Conservation (phyloP, 2,888 invertebrate species). For the Hymenopus coronatus region DNA sequence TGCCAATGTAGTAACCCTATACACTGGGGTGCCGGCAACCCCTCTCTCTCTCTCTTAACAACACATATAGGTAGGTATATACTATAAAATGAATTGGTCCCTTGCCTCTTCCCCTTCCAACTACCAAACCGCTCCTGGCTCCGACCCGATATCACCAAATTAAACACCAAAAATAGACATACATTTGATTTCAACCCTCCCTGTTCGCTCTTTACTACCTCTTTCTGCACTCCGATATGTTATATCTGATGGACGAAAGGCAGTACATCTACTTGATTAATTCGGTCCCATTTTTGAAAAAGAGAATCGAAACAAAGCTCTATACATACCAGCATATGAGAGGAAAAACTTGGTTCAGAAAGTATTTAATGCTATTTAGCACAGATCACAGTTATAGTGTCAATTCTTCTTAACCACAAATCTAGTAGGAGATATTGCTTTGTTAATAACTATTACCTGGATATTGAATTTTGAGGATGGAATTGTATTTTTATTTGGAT, state of each 20-base stretch:
- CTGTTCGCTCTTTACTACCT: not conserved
- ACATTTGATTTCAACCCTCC: constrained; percentile 3
- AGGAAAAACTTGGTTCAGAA: no score
- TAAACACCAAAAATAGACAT: constrained; percentile 19
- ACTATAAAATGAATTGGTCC: constrained; percentile 28
- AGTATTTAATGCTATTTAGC: no score
- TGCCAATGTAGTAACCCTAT: constrained; percentile 26
- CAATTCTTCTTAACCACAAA: no score
- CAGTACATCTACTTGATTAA: constrained; percentile 1
- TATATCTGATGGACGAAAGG: not conserved
- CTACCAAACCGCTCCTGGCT: not conserved
- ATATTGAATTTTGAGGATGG: no score
- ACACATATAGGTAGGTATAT: constrained; percentile 20
- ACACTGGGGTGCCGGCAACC: not conserved
- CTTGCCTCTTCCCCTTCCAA: constrained; percentile 7
- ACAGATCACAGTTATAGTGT: no score
- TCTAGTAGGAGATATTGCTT: no score
- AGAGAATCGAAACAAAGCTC: not conserved
- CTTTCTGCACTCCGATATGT: not conserved
- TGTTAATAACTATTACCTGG: no score
- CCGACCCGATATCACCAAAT: constrained; percentile 16
- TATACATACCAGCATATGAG: no score
- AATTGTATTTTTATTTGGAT: no score
- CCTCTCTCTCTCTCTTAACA: not conserved
- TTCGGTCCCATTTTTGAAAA: not conserved